Conservation (phyloP, 2,888 invertebrate genomes). For the Volucella bombylans region DNA sequence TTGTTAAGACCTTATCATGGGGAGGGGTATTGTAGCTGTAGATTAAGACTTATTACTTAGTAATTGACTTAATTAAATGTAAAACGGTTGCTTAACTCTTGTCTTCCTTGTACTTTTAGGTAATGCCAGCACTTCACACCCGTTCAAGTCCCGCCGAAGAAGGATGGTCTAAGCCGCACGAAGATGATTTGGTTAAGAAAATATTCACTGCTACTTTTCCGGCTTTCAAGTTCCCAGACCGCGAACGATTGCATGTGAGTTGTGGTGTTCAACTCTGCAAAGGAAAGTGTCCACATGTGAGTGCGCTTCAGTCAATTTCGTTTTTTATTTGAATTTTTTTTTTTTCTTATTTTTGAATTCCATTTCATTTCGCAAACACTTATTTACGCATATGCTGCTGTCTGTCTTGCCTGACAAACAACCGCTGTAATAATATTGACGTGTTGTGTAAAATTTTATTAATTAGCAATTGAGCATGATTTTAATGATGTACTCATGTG, state of each 20-base stretch:
- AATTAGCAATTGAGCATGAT: slow-evolving; percentile 46
- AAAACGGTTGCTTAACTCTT: background rate
- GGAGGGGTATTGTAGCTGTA: too few species aligned
- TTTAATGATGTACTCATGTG: slow-evolving; percentile 25
- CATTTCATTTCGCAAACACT: slow-evolving; percentile 33
- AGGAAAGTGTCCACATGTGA: slow-evolving; percentile 87
- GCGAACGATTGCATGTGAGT: slow-evolving; percentile 89
- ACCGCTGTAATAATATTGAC: slow-evolving; percentile 27
- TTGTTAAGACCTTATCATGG: too few species aligned
- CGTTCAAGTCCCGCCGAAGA: slow-evolving; percentile 80
- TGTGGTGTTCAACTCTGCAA: slow-evolving; percentile 90
- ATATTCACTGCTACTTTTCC: slow-evolving; percentile 86
- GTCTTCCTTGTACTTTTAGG: slow-evolving; percentile 75
- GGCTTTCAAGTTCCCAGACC: slow-evolving; percentile 92
- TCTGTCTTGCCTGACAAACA: slow-evolving; percentile 5
- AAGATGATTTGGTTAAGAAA: slow-evolving; percentile 82
- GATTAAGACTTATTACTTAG: too few species aligned
- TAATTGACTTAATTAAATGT: background rate
- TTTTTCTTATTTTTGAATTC: slow-evolving; percentile 20
- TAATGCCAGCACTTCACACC: slow-evolving; percentile 81
- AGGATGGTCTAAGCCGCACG: slow-evolving; percentile 82
- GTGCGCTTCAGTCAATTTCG: slow-evolving; percentile 68
- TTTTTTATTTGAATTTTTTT: background rate
- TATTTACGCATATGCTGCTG: background rate
- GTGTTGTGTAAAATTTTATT: slow-evolving; percentile 26